Percentiles rank a stretch among this genome's conserved stretches.
Conservation (phyloP, 2,888 invertebrate genomes). For the Diplolepis rosae region DNA sequence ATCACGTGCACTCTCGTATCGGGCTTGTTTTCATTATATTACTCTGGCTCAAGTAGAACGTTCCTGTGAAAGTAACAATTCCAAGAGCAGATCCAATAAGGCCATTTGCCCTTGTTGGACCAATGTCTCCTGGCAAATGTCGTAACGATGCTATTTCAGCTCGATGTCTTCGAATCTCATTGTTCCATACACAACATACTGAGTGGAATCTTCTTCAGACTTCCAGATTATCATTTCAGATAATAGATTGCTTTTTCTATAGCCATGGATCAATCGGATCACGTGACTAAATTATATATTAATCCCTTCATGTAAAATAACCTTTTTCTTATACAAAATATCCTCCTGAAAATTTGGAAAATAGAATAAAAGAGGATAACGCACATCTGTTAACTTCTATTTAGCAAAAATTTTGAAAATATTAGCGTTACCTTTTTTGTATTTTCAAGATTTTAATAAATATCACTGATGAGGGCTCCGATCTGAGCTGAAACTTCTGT, state of each 20-base stretch:
- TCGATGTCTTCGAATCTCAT: conserved; percentile 50
- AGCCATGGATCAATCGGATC: too few species aligned
- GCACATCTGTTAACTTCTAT: too few species aligned
- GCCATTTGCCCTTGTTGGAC: conserved; percentile 42
- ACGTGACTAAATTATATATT: too few species aligned
- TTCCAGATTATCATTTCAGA: conserved; percentile 55
- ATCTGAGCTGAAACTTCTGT: too few species aligned
- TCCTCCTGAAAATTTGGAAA: too few species aligned
- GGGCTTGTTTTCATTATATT: conserved; percentile 38
- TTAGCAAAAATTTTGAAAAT: too few species aligned
- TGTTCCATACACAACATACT: conserved; percentile 53
- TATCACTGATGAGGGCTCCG: too few species aligned
- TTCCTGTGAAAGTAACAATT: conserved; percentile 52
- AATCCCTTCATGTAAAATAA: too few species aligned
- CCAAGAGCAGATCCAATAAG: conserved; percentile 50
- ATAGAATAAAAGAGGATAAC: too few species aligned
- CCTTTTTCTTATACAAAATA: too few species aligned
- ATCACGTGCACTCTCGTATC: conserved; percentile 36
- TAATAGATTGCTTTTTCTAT: conserved; percentile 58
- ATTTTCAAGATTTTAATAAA: too few species aligned
- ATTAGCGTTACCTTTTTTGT: too few species aligned
- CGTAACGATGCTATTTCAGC: conserved; percentile 43
- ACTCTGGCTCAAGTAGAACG: conserved; percentile 33
- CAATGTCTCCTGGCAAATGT: conserved; percentile 37
- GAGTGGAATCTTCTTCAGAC: conserved; percentile 57